Conservation (phyloP, 2,797 vertebrate species). For the Oceanodroma leucorhoa region DNA sequence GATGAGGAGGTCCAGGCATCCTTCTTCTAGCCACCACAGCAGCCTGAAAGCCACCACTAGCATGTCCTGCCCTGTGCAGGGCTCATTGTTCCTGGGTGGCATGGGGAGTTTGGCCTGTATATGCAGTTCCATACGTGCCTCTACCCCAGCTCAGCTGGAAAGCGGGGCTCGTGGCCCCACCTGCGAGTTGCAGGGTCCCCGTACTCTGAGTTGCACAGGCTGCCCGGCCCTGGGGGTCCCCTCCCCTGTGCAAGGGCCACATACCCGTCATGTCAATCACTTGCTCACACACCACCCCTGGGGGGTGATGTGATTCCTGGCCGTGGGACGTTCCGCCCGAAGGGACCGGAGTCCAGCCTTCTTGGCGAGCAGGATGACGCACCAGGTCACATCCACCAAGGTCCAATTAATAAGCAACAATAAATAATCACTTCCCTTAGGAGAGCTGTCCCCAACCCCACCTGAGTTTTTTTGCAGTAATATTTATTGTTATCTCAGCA, state of each 20-base stretch:
- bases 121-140: not conserved
- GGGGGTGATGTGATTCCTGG: not conserved
- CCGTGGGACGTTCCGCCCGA: fast-evolving
- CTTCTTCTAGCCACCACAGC: not conserved
- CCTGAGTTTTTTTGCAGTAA: not conserved
- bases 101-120: not conserved
- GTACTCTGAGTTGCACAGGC: not conserved
- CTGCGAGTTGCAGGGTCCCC: not conserved
- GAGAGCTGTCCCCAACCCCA: not conserved
- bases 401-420: not conserved
- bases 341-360: not conserved
- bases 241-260: not conserved
- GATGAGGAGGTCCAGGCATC: not conserved
- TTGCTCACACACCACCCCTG: not conserved
- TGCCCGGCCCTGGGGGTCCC: fast-evolving
- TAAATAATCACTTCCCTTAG: not conserved
- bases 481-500: not conserved
- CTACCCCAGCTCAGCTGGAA: not conserved
- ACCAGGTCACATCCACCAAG: not conserved
- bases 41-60: not conserved
- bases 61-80: not conserved
- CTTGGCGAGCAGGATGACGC: not conserved
- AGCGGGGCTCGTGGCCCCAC: not conserved
- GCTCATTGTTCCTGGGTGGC: not conserved
- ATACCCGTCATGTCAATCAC: not conserved